Evolutionary conservation across 2,797 vertebrate genomes (phyloP), one percentile per base, ranked within the genome.

Genomic region (Jordanella pulchra): DNA sequence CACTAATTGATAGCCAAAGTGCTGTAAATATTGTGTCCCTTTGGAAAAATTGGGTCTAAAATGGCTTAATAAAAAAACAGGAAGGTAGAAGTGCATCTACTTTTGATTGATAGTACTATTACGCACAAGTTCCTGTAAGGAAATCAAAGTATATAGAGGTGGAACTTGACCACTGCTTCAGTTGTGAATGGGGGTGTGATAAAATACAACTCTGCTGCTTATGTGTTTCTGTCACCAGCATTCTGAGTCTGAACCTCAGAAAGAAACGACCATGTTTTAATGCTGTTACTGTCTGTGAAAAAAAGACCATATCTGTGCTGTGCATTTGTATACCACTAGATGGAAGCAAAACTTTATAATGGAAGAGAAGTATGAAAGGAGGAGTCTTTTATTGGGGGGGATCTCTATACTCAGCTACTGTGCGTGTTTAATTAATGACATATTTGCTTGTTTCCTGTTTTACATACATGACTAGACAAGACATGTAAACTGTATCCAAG

Each of bases 261-360:
- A 86, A 87, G 87, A 92, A 94, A 94, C 93, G 90, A 95, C 93
- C 92, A 94, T 94, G 93, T 94, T 88, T 94, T 86, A 90, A 93
- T 92, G 91, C 92, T 94, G 93, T 94, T 94, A 93, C 69, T 80
- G 81, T 90, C 78, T 86, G 79, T 81, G 76, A 67, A 74, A 60
- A 72, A 68, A 77, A 68, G 74, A 85, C 63, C 73, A 35, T 83
- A 81, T 86, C 78, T 85, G 83, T 90, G 86, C 56, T 86, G 81
- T 86, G 51, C 67, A 75, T 84, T 71, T 86, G 45, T 86, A 77
- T 65, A 81, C 87, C 91, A 90, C 77, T 69, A 77, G 86, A 73
- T 85, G 84, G 79, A 78, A 81, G 82, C 76, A 74, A 80, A 71
- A 72, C 76, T 77, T 64, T 23, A 55, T 73, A 17, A 56, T 68